These are phyloP conservation scores for Ctenopoma kingsleyae DNA, from an alignment of 2,797 vertebrate species.

Conservation along the genomic window DNA sequence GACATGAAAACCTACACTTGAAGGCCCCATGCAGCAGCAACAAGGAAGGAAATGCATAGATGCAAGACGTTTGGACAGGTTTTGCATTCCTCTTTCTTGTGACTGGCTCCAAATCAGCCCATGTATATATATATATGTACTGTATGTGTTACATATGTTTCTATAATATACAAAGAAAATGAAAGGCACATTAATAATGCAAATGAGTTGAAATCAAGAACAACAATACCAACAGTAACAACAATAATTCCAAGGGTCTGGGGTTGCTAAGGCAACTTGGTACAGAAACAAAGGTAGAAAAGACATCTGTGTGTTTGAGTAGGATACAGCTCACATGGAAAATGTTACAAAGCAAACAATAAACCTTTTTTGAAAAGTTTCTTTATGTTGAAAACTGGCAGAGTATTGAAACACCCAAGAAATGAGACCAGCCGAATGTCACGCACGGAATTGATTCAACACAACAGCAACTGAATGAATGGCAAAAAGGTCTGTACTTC, in stretches of 20 bases:
- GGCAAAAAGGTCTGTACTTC: conserved; percentile 22
- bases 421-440: conserved; percentile 42
- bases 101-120: too few relatives aligned
- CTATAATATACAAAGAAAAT: conserved; percentile 15
- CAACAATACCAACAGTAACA: too few relatives aligned
- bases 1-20: too few relatives aligned
- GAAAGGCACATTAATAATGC: conserved; percentile 34
- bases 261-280: conserved; percentile 50
- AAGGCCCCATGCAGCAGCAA: too few relatives aligned
- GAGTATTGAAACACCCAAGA: conserved; percentile 37
- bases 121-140: too few relatives aligned
- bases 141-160: too few relatives aligned
- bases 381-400: conserved; percentile 8
- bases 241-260: conserved; percentile 14
- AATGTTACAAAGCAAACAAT: conserved; percentile 29
- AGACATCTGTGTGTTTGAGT: conserved; percentile 15
- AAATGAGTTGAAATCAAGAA: conserved; percentile 45
- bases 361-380: conserved; percentile 11
- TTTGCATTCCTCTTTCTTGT: too few relatives aligned
- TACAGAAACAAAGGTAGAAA: conserved; percentile 19
- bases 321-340: conserved; percentile 20
- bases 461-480: conserved; percentile 18
- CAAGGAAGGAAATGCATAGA: too few relatives aligned
- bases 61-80: too few relatives aligned
- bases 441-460: conserved; percentile 19